Evolutionary conservation across 2,888 invertebrate genomes (phyloP), one percentile per base, ranked within the genome.

Genomic region (Protonemura montana): DNA sequence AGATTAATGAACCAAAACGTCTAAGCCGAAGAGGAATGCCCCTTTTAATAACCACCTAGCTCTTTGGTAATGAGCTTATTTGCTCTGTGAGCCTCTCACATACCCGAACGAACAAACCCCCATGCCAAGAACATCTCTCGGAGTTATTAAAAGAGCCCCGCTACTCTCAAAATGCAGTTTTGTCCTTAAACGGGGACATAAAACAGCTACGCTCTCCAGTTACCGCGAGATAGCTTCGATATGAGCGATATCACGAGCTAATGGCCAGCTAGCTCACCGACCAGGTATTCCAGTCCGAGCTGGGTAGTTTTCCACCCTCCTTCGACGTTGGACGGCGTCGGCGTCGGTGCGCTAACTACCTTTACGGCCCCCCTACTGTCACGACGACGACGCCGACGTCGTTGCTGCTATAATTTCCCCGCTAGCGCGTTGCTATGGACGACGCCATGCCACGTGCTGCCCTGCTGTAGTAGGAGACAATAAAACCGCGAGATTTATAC

Each of bases 401-500:
- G 78, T 78, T 81, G 30, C 28, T 81, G 84, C 84, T 76, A 76
- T 84, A 84, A 84, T 84, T 84, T 59, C 84, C 84, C 82, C 59
- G 59, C 59, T 1, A 59, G 16, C 41, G 7, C 59, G 84, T 84
- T 84, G 84, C 84, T 10, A 28, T 21, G 59, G 59, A 76, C 84
- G 76, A 84, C 84, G 29, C 76, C 84, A n/a, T 59, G 59, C 76
- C 59, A 27, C 27, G 76, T 76, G 41, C 83, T 41, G 42, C 59
- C 13, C 83, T 25, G 59, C 41, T 35, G 5, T 10, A 10, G 35
- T 35, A 35, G 13, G 30, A 84, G 84, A 84, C 84, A 84, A 84
- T 84, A 84, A 84, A 84, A 84, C 76, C 84, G 27, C 84, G 59
- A 84, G 84, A 84, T 84, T 84, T 84, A 84, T 84, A 84, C 84